Percentiles rank a stretch among this genome's conserved stretches.
Evolutionary conservation across 2,888 invertebrate species (phyloP).

Genomic region (Acleris laterana): DNA sequence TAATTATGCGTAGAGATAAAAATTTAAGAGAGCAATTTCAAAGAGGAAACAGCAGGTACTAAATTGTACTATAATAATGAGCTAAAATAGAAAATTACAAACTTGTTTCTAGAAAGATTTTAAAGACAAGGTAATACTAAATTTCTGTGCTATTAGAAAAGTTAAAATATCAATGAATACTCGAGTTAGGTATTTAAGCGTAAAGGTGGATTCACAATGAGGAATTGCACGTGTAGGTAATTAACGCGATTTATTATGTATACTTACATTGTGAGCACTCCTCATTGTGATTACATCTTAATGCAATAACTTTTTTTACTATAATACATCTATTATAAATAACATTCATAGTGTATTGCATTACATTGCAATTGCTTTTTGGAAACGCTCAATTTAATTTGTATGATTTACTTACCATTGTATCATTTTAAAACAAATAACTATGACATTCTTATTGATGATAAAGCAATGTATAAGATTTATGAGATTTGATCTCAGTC

Average conservation of each 20-base stretch:
- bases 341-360: too few relatives aligned
- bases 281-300: too few relatives aligned
- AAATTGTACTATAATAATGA: conserved; percentile 27
- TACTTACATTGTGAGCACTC: too few relatives aligned
- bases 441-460: too few relatives aligned
- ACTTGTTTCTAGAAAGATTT: conserved; percentile 26
- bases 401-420: too few relatives aligned
- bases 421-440: too few relatives aligned
- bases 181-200: conserved; percentile 8
- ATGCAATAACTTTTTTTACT: too few relatives aligned
- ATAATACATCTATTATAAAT: too few relatives aligned
- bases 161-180: background rate
- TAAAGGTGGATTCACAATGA: background rate
- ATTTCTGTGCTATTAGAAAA: conserved; percentile 17
- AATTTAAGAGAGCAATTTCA: conserved; percentile 1
- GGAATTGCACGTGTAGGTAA: too few relatives aligned
- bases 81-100: conserved; percentile 36
- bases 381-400: too few relatives aligned
- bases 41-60: conserved; percentile 28
- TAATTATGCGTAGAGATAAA: background rate
- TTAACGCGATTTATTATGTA: too few relatives aligned
- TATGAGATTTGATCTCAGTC: conserved; percentile 28
- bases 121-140: conserved; percentile 20
- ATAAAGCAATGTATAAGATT: background rate
- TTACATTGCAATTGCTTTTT: too few relatives aligned